Conservation (phyloP, 2,888 invertebrate species). For the Thecocarcelia acutangulata region DNA sequence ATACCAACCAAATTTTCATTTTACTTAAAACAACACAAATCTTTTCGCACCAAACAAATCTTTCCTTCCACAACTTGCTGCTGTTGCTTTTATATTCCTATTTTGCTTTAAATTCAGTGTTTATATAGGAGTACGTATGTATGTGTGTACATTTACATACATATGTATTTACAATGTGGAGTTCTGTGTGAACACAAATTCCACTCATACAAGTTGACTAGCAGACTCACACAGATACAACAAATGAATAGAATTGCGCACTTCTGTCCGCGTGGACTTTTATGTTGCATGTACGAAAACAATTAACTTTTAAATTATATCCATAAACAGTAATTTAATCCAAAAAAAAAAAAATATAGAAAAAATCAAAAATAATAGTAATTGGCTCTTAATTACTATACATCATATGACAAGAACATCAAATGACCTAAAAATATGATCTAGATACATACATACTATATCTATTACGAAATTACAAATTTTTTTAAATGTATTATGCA, state of each 20-base stretch:
- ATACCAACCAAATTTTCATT: slow-evolving; percentile 27
- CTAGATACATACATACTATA: slow-evolving; percentile 17
- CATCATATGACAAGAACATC: background rate
- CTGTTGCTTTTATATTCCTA: slow-evolving; percentile 17
- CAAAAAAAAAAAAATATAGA: slow-evolving; percentile 8
- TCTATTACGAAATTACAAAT: no score
- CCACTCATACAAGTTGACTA: background rate
- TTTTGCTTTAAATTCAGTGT: slow-evolving; percentile 13
- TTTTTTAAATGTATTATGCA: no score
- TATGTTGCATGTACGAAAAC: slow-evolving; percentile 48
- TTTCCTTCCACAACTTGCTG: background rate
- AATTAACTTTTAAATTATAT: slow-evolving; percentile 47
- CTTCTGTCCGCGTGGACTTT: background rate
- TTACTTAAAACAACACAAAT: slow-evolving; percentile 9
- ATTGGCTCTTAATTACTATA: slow-evolving; percentile 9
- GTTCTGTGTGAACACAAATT: no score
- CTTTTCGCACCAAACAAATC: background rate
- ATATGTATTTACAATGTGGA: background rate
- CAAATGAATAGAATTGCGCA: background rate
- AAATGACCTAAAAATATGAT: background rate
- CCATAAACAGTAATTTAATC: slow-evolving; percentile 37
- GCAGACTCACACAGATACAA: background rate
- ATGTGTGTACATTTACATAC: slow-evolving; percentile 5
- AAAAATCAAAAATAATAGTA: slow-evolving; percentile 31
- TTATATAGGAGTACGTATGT: slow-evolving; percentile 9